phyloP scores from a whole-genome alignment of 2,113 vertebrate species.

The Catagonus wagneri region DNA sequence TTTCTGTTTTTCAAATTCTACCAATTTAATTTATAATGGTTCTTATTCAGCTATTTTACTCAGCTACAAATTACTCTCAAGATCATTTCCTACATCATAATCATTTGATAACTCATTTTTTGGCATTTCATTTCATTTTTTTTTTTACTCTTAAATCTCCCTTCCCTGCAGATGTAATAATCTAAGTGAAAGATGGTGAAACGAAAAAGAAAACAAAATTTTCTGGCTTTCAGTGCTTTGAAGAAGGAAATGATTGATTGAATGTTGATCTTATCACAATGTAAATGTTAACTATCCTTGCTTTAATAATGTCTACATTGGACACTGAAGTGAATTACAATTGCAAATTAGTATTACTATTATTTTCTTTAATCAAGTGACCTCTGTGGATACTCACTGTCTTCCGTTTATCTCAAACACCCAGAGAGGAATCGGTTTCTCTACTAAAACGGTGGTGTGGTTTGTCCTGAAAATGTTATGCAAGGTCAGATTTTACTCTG shows the following conservation, averaged over 20 bases:
- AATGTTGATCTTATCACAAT: conserved; percentile 52
- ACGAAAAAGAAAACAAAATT: conserved; percentile 63
- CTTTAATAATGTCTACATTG: conserved; percentile 69
- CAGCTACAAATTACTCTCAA: neutral
- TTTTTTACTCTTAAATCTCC: conserved; percentile 37
- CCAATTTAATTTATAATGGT: neutral
- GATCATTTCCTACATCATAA: conserved; percentile 26
- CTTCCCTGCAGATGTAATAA: neutral
- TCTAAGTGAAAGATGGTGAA: conserved; percentile 65
- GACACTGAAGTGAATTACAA: conserved; percentile 67
- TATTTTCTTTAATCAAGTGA: conserved; percentile 77
- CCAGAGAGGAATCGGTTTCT: conserved; percentile 70
- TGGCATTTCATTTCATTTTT: conserved; percentile 50
- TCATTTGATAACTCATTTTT: conserved; percentile 50
- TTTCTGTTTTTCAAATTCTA: conserved; percentile 24
- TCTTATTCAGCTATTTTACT: neutral
- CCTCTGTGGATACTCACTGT: conserved; percentile 60
- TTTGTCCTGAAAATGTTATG: conserved; percentile 74
- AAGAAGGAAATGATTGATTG: conserved; percentile 71
- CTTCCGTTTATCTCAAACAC: conserved; percentile 74
- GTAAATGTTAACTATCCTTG: conserved; percentile 73
- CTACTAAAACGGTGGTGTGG: conserved; percentile 37
- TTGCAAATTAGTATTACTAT: conserved; percentile 70
- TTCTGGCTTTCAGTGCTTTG: conserved; percentile 33
- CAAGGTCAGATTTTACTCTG: conserved; percentile 53